These are phyloP conservation scores for Lottia scabra DNA, from an alignment of 2,888 invertebrate species.

Conservation along the genomic window DNA sequence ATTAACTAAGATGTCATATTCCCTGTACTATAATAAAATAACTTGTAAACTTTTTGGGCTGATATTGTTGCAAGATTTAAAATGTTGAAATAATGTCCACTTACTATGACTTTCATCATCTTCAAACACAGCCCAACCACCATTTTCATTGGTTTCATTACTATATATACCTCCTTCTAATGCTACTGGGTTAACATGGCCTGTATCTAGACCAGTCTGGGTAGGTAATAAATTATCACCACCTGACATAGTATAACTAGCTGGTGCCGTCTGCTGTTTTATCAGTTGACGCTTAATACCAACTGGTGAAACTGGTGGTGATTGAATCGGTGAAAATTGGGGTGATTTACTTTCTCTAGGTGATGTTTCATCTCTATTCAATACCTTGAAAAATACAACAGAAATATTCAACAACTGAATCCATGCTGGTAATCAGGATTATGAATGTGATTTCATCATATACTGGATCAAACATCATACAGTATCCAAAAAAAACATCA, in stretches of 20 bases:
- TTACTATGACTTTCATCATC: slow-evolving; percentile 60
- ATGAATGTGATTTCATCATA: too few relatives aligned
- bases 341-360: slow-evolving; percentile 49
- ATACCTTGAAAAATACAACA: slow-evolving; percentile 25
- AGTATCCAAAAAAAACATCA: too few relatives aligned
- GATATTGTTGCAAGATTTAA: too few relatives aligned
- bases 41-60: too few relatives aligned
- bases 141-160: slow-evolving; percentile 39
- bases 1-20: too few relatives aligned
- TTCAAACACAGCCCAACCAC: slow-evolving; percentile 62
- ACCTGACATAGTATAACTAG: slow-evolving; percentile 19
- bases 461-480: too few relatives aligned
- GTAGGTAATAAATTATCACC: slow-evolving; percentile 2
- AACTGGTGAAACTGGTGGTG: slow-evolving; percentile 45
- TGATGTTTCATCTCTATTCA: slow-evolving; percentile 39
- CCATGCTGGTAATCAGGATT: too few relatives aligned
- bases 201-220: slow-evolving; percentile 17
- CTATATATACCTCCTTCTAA: slow-evolving; percentile 23
- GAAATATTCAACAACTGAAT: neutral
- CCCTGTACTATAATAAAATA: too few relatives aligned
- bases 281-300: slow-evolving; percentile 25
- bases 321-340: slow-evolving; percentile 46
- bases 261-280: slow-evolving; percentile 41
- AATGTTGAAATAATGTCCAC: neutral
- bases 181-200: slow-evolving; percentile 38